Conservation (phyloP, 1,140 invertebrate genomes). For the Cotesia glomerata region DNA sequence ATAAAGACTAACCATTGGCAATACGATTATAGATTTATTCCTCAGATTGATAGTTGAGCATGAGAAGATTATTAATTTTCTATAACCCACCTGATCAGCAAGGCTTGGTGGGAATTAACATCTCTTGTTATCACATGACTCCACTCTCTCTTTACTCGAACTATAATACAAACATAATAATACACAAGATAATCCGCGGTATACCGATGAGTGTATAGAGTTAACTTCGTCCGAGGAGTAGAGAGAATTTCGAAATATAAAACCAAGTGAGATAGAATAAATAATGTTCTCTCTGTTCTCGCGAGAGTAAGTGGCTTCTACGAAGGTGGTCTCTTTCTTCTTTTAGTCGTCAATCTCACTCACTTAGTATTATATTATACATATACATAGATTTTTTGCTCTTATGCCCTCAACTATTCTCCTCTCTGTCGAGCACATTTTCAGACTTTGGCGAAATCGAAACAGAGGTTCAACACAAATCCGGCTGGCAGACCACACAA, state of each 20-base stretch:
- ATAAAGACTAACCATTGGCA: no score
- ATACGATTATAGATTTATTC: no score
- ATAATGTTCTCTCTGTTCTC: constrained; percentile 15
- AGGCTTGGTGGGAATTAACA: constrained; percentile 6
- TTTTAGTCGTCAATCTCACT: constrained; percentile 36
- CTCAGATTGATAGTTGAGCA: no score
- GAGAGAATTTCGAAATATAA: constrained; percentile 11
- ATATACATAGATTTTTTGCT: background rate
- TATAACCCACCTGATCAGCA: background rate
- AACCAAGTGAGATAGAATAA: constrained; percentile 9
- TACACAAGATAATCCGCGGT: background rate
- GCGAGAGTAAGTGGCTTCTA: constrained; percentile 47
- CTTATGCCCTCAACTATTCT: background rate
- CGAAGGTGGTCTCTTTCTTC: constrained; percentile 49
- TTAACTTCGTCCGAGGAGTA: no score
- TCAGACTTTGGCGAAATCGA: no score
- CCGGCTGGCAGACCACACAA: constrained; percentile 34
- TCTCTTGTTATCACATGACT: background rate
- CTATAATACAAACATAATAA: background rate
- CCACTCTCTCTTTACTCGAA: background rate
- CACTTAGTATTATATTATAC: constrained; percentile 31
- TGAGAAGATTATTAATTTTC: constrained; percentile 9
- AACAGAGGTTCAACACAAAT: background rate
- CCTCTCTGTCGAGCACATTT: background rate
- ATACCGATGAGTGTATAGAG: no score